Evolutionary conservation across 2,113 vertebrate species (phyloP), one percentile per base, ranked within the genome.

Genomic region (Rhizomys pruinosus): DNA sequence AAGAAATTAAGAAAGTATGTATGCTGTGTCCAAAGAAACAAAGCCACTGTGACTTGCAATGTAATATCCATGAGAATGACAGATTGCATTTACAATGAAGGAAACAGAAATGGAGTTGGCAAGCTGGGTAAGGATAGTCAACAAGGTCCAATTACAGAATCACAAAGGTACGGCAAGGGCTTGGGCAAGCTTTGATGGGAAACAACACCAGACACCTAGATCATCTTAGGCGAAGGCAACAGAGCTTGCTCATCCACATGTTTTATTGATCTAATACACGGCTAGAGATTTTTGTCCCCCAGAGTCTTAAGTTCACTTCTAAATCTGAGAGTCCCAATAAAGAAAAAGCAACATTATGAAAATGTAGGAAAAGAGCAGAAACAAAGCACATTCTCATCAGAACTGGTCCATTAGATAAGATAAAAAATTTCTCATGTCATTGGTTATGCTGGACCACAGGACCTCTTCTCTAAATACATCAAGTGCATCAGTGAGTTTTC

Each of bases 401-500:
- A 94, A 82, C 22, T 44, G 74, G 72, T 55, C 52, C 64, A 55
- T 80, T 95, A 73, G 55, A 81, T 74, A 77, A 47, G 34, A 92
- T 93, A 66, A 73, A 93, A 55, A 89, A 93, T 93, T 94, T 90
- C 77, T 85, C 73, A 59, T 55, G 52, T 16, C 74, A 34, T 79
- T 89, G 52, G 39, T 69, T 92, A 71, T 55, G 34, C 80, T 95
- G 52, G 94, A 82, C 80, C 59, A 39, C 27, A 89, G 84, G 52
- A 80, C 87, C 84, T 78, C 77, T 69, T 73, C 64, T 96, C 59
- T 73, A 89, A 66, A 89, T 44, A 89, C 3, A 74, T 15, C 27
- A 94, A 96, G 71, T 94, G 44, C 90, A 93, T 81, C 85, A 47
- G 59, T 87, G 42, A 39, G 59, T 81, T 97, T 90, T 94, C 85